These are phyloP conservation scores for Amphipyra tragopoginis DNA, from an alignment of 2,888 invertebrate species.

Conservation along the genomic window DNA sequence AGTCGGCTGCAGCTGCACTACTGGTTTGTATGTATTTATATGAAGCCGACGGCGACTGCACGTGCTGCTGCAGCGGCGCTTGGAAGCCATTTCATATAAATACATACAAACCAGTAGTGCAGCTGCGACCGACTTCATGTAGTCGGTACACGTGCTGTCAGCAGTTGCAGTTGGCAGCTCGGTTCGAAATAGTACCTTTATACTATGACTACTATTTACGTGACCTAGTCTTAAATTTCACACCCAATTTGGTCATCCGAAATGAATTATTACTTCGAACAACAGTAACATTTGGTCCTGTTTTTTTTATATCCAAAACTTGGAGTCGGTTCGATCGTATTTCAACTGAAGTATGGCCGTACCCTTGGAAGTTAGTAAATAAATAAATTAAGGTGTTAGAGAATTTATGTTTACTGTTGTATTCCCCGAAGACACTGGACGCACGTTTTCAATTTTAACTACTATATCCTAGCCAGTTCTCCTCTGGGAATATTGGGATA, in stretches of 20 bases:
- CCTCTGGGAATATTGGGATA: slow-evolving; percentile 3
- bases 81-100: too few relatives aligned
- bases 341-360: slow-evolving; percentile 42
- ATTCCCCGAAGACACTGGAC: slow-evolving; percentile 45
- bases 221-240: neutral
- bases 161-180: too few relatives aligned
- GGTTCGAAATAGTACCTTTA: too few relatives aligned
- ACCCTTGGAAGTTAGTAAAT: slow-evolving; percentile 61
- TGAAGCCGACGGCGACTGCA: too few relatives aligned
- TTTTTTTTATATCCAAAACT: slow-evolving; percentile 49
- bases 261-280: slow-evolving; percentile 48
- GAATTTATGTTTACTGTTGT: slow-evolving; percentile 62
- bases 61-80: too few relatives aligned
- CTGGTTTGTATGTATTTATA: too few relatives aligned
- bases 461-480: slow-evolving; percentile 4
- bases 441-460: slow-evolving; percentile 47
- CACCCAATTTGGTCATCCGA: slow-evolving; percentile 25
- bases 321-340: slow-evolving; percentile 45
- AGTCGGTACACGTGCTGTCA: too few relatives aligned
- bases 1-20: too few relatives aligned
- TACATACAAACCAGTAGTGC: too few relatives aligned
- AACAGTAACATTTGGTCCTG: slow-evolving; percentile 24
- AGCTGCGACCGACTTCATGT: too few relatives aligned
- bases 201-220: neutral
- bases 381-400: slow-evolving; percentile 63